Conservation (phyloP, 2,888 invertebrate genomes). For the Steinernema carpocapsae region DNA sequence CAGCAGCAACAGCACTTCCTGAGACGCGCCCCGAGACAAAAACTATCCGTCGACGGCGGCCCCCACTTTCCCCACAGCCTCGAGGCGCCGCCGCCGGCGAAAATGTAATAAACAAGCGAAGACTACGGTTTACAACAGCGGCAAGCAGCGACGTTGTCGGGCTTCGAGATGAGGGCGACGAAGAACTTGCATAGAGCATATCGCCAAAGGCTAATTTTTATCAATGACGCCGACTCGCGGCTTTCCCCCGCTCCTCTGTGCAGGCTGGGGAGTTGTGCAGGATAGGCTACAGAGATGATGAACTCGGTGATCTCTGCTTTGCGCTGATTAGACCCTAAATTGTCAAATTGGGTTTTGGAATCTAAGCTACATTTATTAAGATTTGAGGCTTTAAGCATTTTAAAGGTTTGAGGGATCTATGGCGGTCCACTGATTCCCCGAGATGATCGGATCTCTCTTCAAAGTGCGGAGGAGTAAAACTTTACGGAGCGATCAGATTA, state of each 20-base stretch:
- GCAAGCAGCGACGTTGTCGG: neutral
- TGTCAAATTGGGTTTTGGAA: too few relatives aligned
- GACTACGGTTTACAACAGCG: slow-evolving; percentile 33
- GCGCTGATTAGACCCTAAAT: too few relatives aligned
- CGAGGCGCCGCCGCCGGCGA: neutral
- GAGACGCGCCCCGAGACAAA: slow-evolving; percentile 15
- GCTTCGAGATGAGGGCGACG: neutral
- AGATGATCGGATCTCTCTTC: too few relatives aligned
- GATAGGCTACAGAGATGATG: too few relatives aligned
- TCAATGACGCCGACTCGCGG: neutral
- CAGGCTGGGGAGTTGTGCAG: too few relatives aligned
- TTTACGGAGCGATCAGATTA: slow-evolving; percentile 29
- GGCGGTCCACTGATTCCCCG: too few relatives aligned
- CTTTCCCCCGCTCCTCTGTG: neutral
- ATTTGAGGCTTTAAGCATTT: too few relatives aligned
- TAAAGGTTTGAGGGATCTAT: too few relatives aligned
- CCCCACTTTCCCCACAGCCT: neutral
- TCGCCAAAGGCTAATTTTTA: neutral
- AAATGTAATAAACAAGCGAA: slow-evolving; percentile 30
- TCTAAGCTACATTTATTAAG: too few relatives aligned
- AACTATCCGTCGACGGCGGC: slow-evolving; percentile 17
- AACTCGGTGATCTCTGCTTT: too few relatives aligned
- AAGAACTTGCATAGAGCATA: slow-evolving; percentile 4
- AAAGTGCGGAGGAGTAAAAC: slow-evolving; percentile 27
- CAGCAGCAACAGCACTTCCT: too few relatives aligned